phyloP scores from a whole-genome alignment of 2,797 vertebrate species.

The Eupleurogrammus muticus region DNA sequence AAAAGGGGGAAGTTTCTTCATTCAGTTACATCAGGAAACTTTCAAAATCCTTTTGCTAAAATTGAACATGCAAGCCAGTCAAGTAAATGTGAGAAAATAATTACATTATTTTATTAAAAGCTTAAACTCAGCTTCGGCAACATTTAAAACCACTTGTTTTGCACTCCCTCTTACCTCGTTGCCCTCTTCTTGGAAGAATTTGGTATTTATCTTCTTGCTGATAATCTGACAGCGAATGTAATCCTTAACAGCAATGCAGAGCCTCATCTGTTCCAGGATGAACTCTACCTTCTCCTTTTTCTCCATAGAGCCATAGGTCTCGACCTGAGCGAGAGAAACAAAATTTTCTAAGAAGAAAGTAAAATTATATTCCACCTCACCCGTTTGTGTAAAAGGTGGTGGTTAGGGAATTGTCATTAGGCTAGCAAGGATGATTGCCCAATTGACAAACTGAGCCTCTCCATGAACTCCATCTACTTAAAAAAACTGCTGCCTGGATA shows the following conservation, averaged over 20 bases:
- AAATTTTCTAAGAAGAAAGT: too few relatives aligned
- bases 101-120: background rate
- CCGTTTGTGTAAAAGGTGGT: too few relatives aligned
- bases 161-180: constrained; percentile 86
- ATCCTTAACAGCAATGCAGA: constrained; percentile 98
- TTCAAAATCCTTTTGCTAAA: background rate
- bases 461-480: too few relatives aligned
- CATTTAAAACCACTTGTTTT: background rate
- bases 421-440: too few relatives aligned
- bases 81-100: too few relatives aligned
- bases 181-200: constrained; percentile 97
- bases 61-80: background rate
- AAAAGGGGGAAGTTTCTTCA: background rate
- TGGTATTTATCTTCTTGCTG: constrained; percentile 99
- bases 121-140: background rate
- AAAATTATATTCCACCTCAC: too few relatives aligned
- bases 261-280: constrained; percentile 98
- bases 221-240: constrained; percentile 99
- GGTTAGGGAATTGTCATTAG: too few relatives aligned
- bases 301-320: constrained; percentile 99
- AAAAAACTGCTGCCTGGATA: too few relatives aligned
- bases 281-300: constrained; percentile 99
- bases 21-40: background rate
- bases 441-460: too few relatives aligned
- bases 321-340: constrained; percentile 84